These are phyloP conservation scores for Tolypeutes matacus DNA, from an alignment of 2,797 vertebrate species.

Conservation along the genomic window DNA sequence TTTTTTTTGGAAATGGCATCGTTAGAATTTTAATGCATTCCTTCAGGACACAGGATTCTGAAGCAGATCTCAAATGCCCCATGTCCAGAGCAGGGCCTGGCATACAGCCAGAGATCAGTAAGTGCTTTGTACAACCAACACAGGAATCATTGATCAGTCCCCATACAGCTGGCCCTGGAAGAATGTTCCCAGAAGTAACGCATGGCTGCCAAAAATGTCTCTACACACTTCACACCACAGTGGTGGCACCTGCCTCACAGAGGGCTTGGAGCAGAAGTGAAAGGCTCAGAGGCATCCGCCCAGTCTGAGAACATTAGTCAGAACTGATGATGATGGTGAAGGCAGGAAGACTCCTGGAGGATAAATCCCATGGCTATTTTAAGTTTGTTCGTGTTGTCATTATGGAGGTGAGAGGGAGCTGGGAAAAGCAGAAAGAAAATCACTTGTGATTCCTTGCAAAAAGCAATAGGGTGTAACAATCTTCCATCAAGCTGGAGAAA, in stretches of 20 bases:
- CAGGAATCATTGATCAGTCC: background rate
- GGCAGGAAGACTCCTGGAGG: background rate
- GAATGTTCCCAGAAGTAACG: background rate
- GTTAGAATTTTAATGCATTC: no score
- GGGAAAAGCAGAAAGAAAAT: background rate
- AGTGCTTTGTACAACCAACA: background rate
- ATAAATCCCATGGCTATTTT: conserved; percentile 26
- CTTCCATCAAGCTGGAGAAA: background rate
- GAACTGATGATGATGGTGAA: background rate
- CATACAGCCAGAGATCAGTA: background rate
- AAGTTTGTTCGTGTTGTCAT: background rate
- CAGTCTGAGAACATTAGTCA: conserved; percentile 26
- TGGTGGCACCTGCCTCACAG: fast-evolving
- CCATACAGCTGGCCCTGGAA: background rate
- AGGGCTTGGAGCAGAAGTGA: background rate
- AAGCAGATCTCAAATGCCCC: background rate
- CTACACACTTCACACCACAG: background rate
- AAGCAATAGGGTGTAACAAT: background rate
- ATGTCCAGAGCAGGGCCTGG: background rate
- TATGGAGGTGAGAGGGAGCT: background rate
- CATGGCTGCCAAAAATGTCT: background rate
- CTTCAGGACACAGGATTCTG: background rate
- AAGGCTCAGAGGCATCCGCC: background rate
- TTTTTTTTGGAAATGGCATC: no score
- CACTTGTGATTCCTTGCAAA: background rate